phyloP scores from a whole-genome alignment of 2,888 invertebrate species.

The Polydrusus tereticollis region DNA sequence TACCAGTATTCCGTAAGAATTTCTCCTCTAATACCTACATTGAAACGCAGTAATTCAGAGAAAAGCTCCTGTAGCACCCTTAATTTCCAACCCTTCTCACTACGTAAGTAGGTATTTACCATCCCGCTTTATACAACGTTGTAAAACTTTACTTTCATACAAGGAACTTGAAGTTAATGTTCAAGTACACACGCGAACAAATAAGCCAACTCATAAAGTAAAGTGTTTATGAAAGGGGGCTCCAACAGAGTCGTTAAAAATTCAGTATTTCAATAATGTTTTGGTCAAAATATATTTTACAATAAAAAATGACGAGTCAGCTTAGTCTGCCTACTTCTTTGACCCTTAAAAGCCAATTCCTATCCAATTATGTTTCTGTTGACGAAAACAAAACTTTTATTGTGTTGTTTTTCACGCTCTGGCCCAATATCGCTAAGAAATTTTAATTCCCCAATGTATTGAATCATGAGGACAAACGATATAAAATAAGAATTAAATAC shows the following conservation, averaged over 20 bases:
- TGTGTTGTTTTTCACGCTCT: background rate
- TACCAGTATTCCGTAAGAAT: too few species aligned
- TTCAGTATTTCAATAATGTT: too few species aligned
- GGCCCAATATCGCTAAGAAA: background rate
- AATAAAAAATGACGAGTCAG: too few species aligned
- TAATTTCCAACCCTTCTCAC: background rate
- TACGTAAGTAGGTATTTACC: background rate
- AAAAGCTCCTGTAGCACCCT: background rate
- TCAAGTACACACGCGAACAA: background rate
- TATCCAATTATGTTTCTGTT: background rate
- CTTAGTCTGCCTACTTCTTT: too few species aligned
- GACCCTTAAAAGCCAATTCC: background rate
- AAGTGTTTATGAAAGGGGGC: background rate
- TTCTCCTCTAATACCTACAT: background rate
- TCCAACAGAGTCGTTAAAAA: too few species aligned
- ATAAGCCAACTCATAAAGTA: background rate
- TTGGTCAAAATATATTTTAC: too few species aligned
- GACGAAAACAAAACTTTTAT: background rate
- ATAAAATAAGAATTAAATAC: too few species aligned
- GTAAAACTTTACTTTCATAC: background rate
- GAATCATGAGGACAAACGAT: too few species aligned
- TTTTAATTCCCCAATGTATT: too few species aligned
- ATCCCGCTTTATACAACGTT: background rate
- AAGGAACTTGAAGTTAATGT: background rate
- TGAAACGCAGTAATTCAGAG: background rate